Conservation (phyloP, 2,113 vertebrate species). For the Pelvicachromis taeniatus region DNA sequence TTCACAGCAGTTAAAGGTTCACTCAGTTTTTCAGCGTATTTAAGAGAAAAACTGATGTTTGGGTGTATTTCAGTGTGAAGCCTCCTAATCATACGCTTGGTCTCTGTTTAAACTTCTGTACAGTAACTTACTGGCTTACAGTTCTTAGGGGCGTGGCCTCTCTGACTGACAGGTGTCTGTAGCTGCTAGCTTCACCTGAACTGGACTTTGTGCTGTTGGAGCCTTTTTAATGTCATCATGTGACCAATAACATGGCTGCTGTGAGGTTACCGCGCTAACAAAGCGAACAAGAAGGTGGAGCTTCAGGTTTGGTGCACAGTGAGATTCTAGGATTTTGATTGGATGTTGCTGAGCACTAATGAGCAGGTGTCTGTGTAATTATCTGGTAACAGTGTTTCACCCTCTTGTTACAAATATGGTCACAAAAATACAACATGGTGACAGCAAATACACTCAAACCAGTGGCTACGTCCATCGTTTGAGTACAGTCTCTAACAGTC, state of each 20-base stretch:
- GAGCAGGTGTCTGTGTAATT: not conserved
- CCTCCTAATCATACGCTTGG: rapidly evolving
- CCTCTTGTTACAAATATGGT: not conserved
- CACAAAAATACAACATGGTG: too few species aligned
- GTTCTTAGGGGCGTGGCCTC: not conserved
- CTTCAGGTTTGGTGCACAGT: not conserved
- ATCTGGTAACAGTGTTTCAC: not conserved
- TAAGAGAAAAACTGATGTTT: not conserved
- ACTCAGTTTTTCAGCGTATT: not conserved
- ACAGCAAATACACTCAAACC: not conserved
- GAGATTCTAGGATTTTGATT: not conserved
- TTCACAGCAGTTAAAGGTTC: not conserved
- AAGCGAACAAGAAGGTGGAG: not conserved
- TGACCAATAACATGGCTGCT: not conserved
- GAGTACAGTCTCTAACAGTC: not conserved
- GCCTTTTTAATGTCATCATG: not conserved
- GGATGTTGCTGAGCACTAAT: not conserved
- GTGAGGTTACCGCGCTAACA: not conserved
- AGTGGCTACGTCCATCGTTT: not conserved
- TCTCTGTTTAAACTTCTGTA: not conserved
- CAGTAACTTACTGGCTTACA: not conserved
- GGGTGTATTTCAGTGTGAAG: not conserved
- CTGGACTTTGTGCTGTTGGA: not conserved
- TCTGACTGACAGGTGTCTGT: not conserved
- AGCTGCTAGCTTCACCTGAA: not conserved